phyloP scores from a whole-genome alignment of 1,140 invertebrate species.

The Eriosoma lanigerum region DNA sequence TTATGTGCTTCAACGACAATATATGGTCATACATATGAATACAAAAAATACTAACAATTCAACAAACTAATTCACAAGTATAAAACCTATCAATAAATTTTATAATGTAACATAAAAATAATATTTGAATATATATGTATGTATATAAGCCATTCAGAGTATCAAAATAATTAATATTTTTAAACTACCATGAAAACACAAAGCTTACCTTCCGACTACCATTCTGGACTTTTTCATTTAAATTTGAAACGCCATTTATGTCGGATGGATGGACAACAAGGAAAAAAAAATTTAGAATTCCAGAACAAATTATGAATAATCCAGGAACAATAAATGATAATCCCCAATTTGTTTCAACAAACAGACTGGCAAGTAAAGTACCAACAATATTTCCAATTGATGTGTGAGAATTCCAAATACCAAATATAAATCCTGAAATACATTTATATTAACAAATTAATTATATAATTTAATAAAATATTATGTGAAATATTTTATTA shows the following conservation, averaged over 20 bases:
- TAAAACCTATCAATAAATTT: background rate
- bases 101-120: background rate
- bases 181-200: background rate
- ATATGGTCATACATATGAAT: background rate
- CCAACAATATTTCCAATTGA: constrained; percentile 94
- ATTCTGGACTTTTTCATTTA: constrained; percentile 34
- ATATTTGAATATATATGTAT: too few relatives aligned
- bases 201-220: constrained; percentile 26
- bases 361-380: constrained; percentile 78
- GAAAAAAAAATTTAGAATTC: constrained; percentile 84
- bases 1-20: background rate
- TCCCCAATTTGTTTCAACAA: constrained; percentile 86
- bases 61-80: background rate
- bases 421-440: constrained; percentile 81
- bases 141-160: too few relatives aligned
- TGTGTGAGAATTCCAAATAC: constrained; percentile 95
- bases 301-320: constrained; percentile 75
- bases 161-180: background rate
- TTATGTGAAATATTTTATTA: constrained; percentile 13
- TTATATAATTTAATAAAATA: background rate
- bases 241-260: constrained; percentile 8
- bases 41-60: background rate
- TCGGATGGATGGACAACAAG: constrained; percentile 72
- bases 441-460: background rate
- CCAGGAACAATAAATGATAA: constrained; percentile 90